A percentile compares a stretch with the other conserved stretches of the same genome.
phyloP scores from a whole-genome alignment of 2,888 invertebrate genomes.

The Drosophila pullipes region DNA sequence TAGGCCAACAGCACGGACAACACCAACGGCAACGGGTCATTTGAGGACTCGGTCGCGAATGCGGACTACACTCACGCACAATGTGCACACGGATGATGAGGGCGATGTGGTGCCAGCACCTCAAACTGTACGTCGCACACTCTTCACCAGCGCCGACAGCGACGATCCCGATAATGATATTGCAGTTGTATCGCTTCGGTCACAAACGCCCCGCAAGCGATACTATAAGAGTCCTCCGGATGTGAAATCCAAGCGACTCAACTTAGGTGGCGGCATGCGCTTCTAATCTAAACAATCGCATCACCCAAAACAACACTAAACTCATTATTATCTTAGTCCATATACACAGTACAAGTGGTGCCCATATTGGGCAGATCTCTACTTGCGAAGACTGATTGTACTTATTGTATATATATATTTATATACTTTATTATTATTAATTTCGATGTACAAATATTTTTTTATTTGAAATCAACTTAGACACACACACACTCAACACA shows the following conservation, averaged over 20 bases:
- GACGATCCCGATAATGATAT: conserved; percentile 4
- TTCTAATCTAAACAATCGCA: not conserved
- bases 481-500: not conserved
- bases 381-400: conserved; percentile 14
- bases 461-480: not conserved
- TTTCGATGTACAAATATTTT: not conserved
- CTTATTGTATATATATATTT: conserved; percentile 5
- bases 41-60: not conserved
- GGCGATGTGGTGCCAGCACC: conserved; percentile 7
- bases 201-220: conserved; percentile 12
- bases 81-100: conserved; percentile 12
- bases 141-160: conserved; percentile 7
- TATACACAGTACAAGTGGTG: conserved; percentile 11
- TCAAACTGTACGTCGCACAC: conserved; percentile 3
- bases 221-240: not conserved
- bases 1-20: conserved; percentile 3
- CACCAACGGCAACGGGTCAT: not conserved
- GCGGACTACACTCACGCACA: not conserved
- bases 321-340: not conserved
- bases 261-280: conserved; percentile 7
- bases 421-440: conserved; percentile 5
- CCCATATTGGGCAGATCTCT: conserved; percentile 2
- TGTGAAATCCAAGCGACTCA: not conserved
- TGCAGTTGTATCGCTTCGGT: not conserved
- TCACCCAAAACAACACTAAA: conserved; percentile 2